A percentile compares a stretch with the other conserved stretches of the same genome.
Evolutionary conservation across 2,113 vertebrate species (phyloP).

Genomic region (Grammomys surdaster): DNA sequence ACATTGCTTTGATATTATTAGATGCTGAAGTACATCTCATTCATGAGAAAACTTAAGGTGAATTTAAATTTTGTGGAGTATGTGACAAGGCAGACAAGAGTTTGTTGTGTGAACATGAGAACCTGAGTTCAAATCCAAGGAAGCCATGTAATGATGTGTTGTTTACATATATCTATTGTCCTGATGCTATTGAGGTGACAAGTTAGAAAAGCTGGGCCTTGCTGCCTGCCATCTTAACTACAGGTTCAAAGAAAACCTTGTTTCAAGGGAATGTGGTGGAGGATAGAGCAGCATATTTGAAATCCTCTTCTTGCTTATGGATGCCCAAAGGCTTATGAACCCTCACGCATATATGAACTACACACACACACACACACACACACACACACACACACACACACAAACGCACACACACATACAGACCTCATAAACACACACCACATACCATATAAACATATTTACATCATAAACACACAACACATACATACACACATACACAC

Average conservation of each 20-base stretch:
- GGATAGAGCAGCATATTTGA: background rate
- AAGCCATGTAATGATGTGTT: background rate
- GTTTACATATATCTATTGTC: background rate
- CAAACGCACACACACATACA: too few relatives aligned
- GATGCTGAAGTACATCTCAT: background rate
- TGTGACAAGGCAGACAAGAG: background rate
- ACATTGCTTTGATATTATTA: background rate
- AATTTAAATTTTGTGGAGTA: background rate
- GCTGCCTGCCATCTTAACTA: background rate
- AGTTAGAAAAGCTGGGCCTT: too few relatives aligned
- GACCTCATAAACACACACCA: too few relatives aligned
- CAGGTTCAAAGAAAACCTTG: background rate
- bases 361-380: background rate
- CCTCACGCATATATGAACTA: background rate
- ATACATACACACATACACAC: too few relatives aligned
- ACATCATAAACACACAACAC: too few relatives aligned
- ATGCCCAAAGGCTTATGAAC: background rate
- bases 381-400: background rate
- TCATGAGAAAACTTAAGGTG: conserved; percentile 28
- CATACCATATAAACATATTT: too few relatives aligned
- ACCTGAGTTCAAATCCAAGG: background rate
- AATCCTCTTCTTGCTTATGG: too few relatives aligned
- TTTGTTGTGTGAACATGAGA: background rate
- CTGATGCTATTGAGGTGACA: background rate
- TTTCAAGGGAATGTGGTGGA: background rate